phyloP scores from a whole-genome alignment of 1,140 invertebrate genomes.

The Coelopa frigida region DNA sequence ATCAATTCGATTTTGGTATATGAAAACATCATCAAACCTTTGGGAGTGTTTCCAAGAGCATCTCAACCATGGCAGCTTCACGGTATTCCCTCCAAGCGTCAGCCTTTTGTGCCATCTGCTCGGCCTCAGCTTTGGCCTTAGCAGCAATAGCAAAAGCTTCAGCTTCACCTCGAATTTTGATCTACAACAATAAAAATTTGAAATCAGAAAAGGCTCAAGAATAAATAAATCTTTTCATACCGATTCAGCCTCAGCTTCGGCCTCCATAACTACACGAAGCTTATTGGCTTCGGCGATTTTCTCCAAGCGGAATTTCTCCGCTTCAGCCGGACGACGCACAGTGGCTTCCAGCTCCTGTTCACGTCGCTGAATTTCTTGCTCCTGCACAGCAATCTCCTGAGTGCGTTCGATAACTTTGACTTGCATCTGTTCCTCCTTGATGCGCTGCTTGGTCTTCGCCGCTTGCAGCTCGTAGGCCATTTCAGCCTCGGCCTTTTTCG shows the following conservation, averaged over 20 bases:
- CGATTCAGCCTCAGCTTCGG: conserved; percentile 91
- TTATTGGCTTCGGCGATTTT: conserved; percentile 90
- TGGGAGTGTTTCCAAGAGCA: conserved; percentile 92
- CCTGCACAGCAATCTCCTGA: conserved; percentile 86
- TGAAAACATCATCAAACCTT: too few relatives aligned
- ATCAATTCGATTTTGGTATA: too few relatives aligned
- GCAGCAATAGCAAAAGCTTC: conserved; percentile 90
- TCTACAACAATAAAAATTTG: conserved; percentile 15
- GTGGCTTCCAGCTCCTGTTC: conserved; percentile 87
- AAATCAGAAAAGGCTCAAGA: background rate
- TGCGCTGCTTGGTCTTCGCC: conserved; percentile 91
- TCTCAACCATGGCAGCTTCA: conserved; percentile 93
- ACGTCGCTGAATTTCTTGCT: conserved; percentile 78
- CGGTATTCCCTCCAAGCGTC: conserved; percentile 95
- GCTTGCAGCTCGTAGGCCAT: conserved; percentile 91
- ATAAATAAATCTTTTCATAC: conserved; percentile 49
- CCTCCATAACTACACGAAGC: conserved; percentile 77
- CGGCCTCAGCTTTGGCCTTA: conserved; percentile 90
- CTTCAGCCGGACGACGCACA: conserved; percentile 84
- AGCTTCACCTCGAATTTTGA: conserved; percentile 68
- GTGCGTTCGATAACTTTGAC: conserved; percentile 87
- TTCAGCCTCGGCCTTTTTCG: conserved; percentile 89
- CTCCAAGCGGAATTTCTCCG: conserved; percentile 86
- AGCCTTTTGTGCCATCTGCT: conserved; percentile 94
- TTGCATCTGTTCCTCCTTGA: conserved; percentile 96